These are phyloP conservation scores for Psittacara wagleri DNA, from an alignment of 2,113 vertebrate species.

Conservation along the genomic window DNA sequence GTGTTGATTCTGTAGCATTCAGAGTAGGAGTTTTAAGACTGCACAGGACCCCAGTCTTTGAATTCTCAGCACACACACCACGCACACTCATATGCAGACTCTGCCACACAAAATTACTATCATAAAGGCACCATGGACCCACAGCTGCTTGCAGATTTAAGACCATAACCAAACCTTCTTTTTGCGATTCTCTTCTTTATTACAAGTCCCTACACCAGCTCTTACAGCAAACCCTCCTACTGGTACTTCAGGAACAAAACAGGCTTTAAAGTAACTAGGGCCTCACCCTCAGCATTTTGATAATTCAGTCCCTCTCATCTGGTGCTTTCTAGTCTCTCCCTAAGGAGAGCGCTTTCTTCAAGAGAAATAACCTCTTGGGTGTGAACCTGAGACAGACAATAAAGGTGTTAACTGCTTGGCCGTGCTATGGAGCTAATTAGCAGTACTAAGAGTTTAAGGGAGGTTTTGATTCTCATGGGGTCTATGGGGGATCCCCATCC, in stretches of 20 bases:
- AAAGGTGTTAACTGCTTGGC: slow-evolving; percentile 39
- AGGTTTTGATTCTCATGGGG: background rate
- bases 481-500: background rate
- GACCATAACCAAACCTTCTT: background rate
- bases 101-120: background rate
- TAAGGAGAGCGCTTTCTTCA: background rate
- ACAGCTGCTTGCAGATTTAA: background rate
- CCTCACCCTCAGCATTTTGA: background rate
- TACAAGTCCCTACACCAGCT: background rate
- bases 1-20: slow-evolving; percentile 1
- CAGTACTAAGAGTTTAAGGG: slow-evolving; percentile 5
- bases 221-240: background rate
- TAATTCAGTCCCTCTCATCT: slow-evolving; percentile 13
- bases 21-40: background rate
- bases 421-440: slow-evolving; percentile 34
- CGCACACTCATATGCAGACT: background rate
- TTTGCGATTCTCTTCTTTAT: background rate
- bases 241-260: background rate
- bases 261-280: background rate
- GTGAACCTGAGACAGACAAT: slow-evolving; percentile 25
- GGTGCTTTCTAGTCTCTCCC: background rate
- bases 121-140: background rate
- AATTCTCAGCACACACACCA: background rate
- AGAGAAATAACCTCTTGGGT: slow-evolving; percentile 15
- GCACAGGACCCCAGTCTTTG: background rate